Conservation (phyloP, 2,113 vertebrate species). For the Corythoichthys haematopterus region DNA sequence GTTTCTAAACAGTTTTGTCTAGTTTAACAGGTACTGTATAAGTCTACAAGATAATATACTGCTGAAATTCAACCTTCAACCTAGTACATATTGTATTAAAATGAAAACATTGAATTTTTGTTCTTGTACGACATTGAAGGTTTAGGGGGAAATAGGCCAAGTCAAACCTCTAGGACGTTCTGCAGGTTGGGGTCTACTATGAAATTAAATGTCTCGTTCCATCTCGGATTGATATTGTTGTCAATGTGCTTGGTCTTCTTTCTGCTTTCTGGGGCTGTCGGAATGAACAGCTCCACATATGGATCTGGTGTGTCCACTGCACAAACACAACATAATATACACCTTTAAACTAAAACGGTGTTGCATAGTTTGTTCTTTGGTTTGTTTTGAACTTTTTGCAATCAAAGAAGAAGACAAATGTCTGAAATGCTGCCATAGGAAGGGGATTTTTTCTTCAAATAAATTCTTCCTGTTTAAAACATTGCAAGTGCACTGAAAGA, state of each 20-base stretch:
- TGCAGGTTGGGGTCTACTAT: constrained; percentile 92
- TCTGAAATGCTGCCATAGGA: too few species aligned
- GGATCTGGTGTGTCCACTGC: constrained; percentile 95
- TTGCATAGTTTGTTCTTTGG: neutral
- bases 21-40: neutral
- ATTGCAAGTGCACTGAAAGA: neutral
- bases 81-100: too few species aligned
- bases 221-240: constrained; percentile 87
- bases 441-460: too few species aligned
- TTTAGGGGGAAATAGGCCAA: neutral
- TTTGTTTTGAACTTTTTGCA: neutral
- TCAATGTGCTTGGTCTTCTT: constrained; percentile 89
- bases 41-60: neutral
- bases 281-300: constrained; percentile 91
- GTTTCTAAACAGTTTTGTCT: constrained; percentile 2
- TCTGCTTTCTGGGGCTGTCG: constrained; percentile 85
- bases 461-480: neutral
- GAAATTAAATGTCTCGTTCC: constrained; percentile 91
- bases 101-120: too few species aligned
- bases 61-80: too few species aligned
- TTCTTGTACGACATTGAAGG: too few species aligned
- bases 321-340: constrained; percentile 5
- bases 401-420: neutral
- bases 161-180: constrained; percentile 84
- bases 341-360: neutral